Evolutionary conservation across 1,140 invertebrate species (phyloP).

Genomic region (Zaprionus africanus): DNA sequence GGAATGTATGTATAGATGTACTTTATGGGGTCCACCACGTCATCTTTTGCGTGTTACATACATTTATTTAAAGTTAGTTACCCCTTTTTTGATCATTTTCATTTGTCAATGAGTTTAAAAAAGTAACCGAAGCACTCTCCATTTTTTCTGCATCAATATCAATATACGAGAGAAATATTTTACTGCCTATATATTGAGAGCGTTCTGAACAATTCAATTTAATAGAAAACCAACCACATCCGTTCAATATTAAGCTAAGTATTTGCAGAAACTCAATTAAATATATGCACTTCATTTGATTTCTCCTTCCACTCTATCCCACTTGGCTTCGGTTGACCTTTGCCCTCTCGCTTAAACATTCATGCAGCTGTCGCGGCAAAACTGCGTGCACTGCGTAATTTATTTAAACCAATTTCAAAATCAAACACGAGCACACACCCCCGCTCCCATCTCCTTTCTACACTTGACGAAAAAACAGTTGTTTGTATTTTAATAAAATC

Average conservation of each 20-base stretch:
- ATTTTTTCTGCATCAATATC: background rate
- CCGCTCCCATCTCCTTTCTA: background rate
- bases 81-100: too few relatives aligned
- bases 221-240: background rate
- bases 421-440: slow-evolving; percentile 9
- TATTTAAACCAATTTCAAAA: slow-evolving; percentile 33
- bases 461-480: background rate
- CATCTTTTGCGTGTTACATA: too few relatives aligned
- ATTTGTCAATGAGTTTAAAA: too few relatives aligned
- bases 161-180: background rate
- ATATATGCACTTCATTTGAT: background rate
- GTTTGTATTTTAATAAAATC: slow-evolving; percentile 7
- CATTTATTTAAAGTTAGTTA: too few relatives aligned
- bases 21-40: too few relatives aligned
- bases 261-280: slow-evolving; percentile 3
- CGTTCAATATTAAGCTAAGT: background rate
- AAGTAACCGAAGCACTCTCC: too few relatives aligned
- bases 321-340: background rate
- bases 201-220: background rate
- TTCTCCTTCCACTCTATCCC: background rate
- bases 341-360: background rate
- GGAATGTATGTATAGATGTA: too few relatives aligned
- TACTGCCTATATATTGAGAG: background rate
- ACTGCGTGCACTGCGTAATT: slow-evolving; percentile 6
- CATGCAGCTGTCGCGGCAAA: slow-evolving; percentile 4